Base-by-base conservation (phyloP, 2,888 invertebrate species). In the Polydesmus complanatus region DNA sequence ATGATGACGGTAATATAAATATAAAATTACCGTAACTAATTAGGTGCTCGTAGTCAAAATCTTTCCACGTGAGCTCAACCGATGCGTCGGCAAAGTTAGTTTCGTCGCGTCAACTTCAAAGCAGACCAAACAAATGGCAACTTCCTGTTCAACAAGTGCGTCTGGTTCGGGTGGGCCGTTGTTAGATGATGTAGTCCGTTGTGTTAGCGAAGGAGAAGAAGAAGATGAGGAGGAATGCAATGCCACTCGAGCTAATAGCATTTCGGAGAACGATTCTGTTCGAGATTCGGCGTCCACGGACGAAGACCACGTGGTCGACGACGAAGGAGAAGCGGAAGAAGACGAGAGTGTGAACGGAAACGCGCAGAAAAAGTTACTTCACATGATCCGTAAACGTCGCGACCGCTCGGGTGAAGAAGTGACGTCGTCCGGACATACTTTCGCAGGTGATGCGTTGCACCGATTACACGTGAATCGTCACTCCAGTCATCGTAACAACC, bases 161-260 rank as follows among this genome's bases (percentile, higher is more conserved):
- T 8, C 5, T 14, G 14, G 8, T 14, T 5, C 37, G 5, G 5
- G 8, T 8, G 37, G 37, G 8, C 37, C 37, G 5, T 37, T 54
- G 54, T 5, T 22, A n/a, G 58, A 48, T 23, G 22, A 27, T 14
- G 56, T 27, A n/a, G 37, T n/a, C 11, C 47, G 47, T 27, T 21
- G 47, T 48, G 56, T 47, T 37, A 23, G 37, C 48, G 37, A 27
- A 27, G 56, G 47, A 27, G 56, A 37, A 14, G 48, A 47, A 2
- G 56, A 48, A n/a, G 56, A 37, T 27, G 56, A 27, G 19, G 56
- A 27, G 1, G 56, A 37, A 26, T 22, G 27, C n/a, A 22, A 56
- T 1, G 23, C 56, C 14, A 48, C 25, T 8, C 5, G 37, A 37
- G 8, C 14, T 37, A 14, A 37, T 8, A 37, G 8, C 14, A 37